Percentiles rank a stretch among this genome's conserved stretches.
phyloP scores from a whole-genome alignment of 1,140 invertebrate genomes.

The Zophobas morio region DNA sequence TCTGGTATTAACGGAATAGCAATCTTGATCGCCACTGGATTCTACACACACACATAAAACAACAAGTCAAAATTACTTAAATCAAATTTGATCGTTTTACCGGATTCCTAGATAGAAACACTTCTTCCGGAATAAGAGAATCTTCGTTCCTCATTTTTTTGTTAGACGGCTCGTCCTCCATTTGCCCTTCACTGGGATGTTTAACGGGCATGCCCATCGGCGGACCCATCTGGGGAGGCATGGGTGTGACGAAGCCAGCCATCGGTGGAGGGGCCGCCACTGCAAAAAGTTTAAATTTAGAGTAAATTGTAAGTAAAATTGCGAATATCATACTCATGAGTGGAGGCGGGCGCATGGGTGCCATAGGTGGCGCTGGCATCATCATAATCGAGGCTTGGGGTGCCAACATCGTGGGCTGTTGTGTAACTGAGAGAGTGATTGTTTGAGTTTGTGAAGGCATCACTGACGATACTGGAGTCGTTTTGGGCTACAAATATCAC shows the following conservation, averaged over 20 bases:
- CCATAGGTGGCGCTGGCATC: constrained; percentile 75
- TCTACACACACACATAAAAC: constrained; percentile 62
- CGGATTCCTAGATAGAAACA: constrained; percentile 81
- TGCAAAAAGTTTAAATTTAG: constrained; percentile 55
- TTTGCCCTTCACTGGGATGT: constrained; percentile 67
- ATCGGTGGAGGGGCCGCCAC: constrained; percentile 70
- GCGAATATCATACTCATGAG: constrained; percentile 71
- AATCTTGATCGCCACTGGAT: constrained; percentile 84
- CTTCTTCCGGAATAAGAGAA: constrained; percentile 88
- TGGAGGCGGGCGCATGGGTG: constrained; percentile 76
- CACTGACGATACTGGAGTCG: constrained; percentile 65
- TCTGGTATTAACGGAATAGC: constrained; percentile 87
- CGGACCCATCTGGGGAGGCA: constrained; percentile 66
- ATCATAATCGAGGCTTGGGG: constrained; percentile 77
- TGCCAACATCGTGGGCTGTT: constrained; percentile 69
- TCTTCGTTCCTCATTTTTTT: constrained; percentile 96
- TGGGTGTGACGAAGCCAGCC: constrained; percentile 68
- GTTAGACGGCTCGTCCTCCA: constrained; percentile 87
- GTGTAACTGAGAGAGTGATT: constrained; percentile 71
- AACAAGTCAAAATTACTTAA: background rate
- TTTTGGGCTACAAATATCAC: constrained; percentile 60
- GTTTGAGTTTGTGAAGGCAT: constrained; percentile 67
- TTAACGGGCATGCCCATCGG: constrained; percentile 69
- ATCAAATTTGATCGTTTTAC: constrained; percentile 52
- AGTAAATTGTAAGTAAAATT: constrained; percentile 4